Percentiles rank a stretch among this genome's conserved stretches.
Evolutionary conservation across 2,888 invertebrate species (phyloP).

Genomic region (Eupeodes latifasciatus): DNA sequence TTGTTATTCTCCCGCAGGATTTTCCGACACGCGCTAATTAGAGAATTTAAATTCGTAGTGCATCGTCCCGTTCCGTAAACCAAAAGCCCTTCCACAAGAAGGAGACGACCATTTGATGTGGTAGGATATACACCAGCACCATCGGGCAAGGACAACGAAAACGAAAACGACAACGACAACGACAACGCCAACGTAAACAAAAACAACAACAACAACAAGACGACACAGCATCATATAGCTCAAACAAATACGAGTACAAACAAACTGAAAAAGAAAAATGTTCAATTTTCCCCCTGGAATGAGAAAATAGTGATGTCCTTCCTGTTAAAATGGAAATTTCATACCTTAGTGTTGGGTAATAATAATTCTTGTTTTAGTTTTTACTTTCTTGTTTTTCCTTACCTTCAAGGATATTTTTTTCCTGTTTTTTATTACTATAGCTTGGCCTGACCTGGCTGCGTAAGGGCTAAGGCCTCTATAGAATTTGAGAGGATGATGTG

Average conservation of each 20-base stretch:
- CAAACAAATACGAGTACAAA: not conserved
- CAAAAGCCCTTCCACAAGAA: not conserved
- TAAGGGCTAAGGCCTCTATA: not conserved
- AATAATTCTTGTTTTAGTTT: slow-evolving; percentile 42
- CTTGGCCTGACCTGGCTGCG: too few species aligned
- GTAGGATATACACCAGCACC: slow-evolving; percentile 18
- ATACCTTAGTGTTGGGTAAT: not conserved
- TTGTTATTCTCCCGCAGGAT: slow-evolving; percentile 50
- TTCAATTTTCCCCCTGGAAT: slow-evolving; percentile 2
- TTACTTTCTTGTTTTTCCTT: slow-evolving; percentile 15
- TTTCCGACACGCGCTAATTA: slow-evolving; percentile 60
- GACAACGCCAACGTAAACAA: not conserved
- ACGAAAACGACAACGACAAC: not conserved
- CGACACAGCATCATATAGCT: not conserved
- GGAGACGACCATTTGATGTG: slow-evolving; percentile 11
- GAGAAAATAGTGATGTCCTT: slow-evolving; percentile 15
- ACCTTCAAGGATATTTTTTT: slow-evolving; percentile 8
- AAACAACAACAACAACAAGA: not conserved
- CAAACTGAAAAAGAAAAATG: not conserved
- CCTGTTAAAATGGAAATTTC: slow-evolving; percentile 35
- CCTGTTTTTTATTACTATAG: not conserved
- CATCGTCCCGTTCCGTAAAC: not conserved
- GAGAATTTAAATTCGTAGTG: slow-evolving; percentile 44
- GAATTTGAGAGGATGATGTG: not conserved
- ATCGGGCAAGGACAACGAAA: slow-evolving; percentile 20